Conservation (phyloP, 1,140 invertebrate species). For the Wasmannia auropunctata region DNA sequence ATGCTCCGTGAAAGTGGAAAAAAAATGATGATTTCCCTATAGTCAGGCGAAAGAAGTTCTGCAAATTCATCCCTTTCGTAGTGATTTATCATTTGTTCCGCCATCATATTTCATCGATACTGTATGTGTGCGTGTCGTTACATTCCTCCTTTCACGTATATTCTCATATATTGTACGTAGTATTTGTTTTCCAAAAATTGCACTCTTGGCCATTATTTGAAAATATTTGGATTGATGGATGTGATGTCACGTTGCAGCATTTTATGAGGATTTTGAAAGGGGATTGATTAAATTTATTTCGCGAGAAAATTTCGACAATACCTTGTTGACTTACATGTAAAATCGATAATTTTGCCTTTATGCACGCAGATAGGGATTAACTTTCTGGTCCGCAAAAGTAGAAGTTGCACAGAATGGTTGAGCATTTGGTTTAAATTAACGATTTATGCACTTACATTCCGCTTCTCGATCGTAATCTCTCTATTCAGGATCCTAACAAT, state of each 20-base stretch:
- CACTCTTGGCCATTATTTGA: constrained; percentile 49
- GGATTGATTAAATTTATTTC: background rate
- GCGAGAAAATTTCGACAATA: constrained; percentile 1
- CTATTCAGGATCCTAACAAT: constrained; percentile 59
- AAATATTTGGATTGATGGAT: constrained; percentile 45
- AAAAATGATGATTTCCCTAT: constrained; percentile 58
- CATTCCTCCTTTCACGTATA: background rate
- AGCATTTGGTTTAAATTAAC: constrained; percentile 48
- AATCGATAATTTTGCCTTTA: background rate
- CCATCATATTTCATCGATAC: constrained; percentile 60
- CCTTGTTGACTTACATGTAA: background rate
- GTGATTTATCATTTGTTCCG: constrained; percentile 59
- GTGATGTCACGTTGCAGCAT: background rate
- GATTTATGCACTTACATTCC: constrained; percentile 41
- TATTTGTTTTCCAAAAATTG: constrained; percentile 46
- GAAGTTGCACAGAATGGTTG: constrained; percentile 5
- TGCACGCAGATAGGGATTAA: background rate
- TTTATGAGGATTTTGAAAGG: background rate
- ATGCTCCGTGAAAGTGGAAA: constrained; percentile 55
- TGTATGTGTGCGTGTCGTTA: constrained; percentile 6
- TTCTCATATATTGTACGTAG: background rate
- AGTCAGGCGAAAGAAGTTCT: constrained; percentile 46
- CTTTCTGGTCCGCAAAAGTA: background rate
- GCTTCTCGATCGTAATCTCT: constrained; percentile 42
- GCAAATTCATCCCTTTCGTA: constrained; percentile 57